Evolutionary conservation across 2,888 invertebrate species (phyloP).

Genomic region (Dendrolimus houi): DNA sequence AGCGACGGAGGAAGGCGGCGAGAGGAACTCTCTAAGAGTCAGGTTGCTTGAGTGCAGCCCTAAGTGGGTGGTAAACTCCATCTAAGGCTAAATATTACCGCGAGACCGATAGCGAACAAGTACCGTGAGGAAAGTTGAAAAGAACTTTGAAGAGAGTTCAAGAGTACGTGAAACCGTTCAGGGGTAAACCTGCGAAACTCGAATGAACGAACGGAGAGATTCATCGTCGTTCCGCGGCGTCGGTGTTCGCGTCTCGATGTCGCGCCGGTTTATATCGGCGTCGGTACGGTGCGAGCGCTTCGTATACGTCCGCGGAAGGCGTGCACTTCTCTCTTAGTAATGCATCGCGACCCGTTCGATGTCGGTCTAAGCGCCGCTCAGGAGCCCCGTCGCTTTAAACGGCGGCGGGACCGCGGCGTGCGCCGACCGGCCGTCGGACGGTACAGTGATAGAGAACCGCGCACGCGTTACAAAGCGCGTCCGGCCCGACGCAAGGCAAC

Average conservation of each 20-base stretch:
- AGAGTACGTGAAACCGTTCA: no score
- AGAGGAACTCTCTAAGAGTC: no score
- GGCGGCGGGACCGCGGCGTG: slow-evolving; percentile 6
- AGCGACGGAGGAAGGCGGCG: no score
- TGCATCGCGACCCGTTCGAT: slow-evolving; percentile 73
- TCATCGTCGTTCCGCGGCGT: slow-evolving; percentile 38
- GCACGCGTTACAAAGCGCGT: slow-evolving; percentile 34
- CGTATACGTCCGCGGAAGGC: slow-evolving; percentile 27
- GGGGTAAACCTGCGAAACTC: no score
- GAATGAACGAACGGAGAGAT: slow-evolving; percentile 21
- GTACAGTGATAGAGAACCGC: slow-evolving; percentile 18
- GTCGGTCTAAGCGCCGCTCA: slow-evolving; percentile 48
- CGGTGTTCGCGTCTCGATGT: slow-evolving; percentile 16
- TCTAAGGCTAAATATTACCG: no score
- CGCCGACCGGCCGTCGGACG: slow-evolving; percentile 12
- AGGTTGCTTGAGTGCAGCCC: no score
- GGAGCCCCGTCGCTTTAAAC: slow-evolving; percentile 16
- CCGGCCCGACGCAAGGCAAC: slow-evolving; percentile 32
- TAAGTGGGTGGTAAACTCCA: no score
- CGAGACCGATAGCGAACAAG: no score
- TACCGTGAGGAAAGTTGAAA: no score
- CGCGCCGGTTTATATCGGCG: slow-evolving; percentile 11
- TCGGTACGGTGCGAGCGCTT: slow-evolving; percentile 17
- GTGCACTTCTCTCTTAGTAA: slow-evolving; percentile 56
- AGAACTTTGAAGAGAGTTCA: no score